These are phyloP conservation scores for Lacanobia wlatinum DNA, from an alignment of 2,888 invertebrate species.

Conservation along the genomic window DNA sequence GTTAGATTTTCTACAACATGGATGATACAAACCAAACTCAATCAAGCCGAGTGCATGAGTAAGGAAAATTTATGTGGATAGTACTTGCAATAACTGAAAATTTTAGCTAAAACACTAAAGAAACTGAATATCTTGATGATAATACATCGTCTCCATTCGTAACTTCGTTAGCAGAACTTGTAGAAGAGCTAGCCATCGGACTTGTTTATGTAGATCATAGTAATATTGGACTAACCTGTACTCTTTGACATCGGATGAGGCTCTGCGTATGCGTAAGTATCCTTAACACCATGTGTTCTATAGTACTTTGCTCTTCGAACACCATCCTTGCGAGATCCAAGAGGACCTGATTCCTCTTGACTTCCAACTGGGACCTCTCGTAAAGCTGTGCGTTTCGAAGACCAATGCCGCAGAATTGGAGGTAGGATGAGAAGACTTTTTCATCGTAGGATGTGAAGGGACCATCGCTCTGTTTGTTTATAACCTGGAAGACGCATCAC, in stretches of 20 bases:
- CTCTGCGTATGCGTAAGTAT: constrained; percentile 98
- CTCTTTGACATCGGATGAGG: constrained; percentile 97
- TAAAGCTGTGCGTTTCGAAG: constrained; percentile 98
- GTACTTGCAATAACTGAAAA: background rate
- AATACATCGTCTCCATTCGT: background rate
- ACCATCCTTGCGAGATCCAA: constrained; percentile 98
- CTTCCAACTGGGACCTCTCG: constrained; percentile 98
- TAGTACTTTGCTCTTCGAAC: constrained; percentile 98
- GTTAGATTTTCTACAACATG: background rate
- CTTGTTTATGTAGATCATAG: background rate
- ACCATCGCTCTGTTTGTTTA: constrained; percentile 96
- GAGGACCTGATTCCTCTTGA: constrained; percentile 98
- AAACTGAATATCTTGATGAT: background rate
- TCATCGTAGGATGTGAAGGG: constrained; percentile 97
- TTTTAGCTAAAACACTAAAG: background rate
- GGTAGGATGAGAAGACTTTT: constrained; percentile 97
- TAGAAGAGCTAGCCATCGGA: background rate
- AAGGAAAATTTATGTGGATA: background rate
- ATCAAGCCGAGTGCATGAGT: background rate
- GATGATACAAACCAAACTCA: constrained; percentile 1
- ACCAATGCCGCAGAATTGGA: constrained; percentile 99
- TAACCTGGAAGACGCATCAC: constrained; percentile 91
- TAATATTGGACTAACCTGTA: constrained; percentile 92
- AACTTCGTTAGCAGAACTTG: background rate
- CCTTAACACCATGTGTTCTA: constrained; percentile 98